Base-by-base conservation (phyloP, 2,888 invertebrate species). In the Coenonympha arcania region DNA sequence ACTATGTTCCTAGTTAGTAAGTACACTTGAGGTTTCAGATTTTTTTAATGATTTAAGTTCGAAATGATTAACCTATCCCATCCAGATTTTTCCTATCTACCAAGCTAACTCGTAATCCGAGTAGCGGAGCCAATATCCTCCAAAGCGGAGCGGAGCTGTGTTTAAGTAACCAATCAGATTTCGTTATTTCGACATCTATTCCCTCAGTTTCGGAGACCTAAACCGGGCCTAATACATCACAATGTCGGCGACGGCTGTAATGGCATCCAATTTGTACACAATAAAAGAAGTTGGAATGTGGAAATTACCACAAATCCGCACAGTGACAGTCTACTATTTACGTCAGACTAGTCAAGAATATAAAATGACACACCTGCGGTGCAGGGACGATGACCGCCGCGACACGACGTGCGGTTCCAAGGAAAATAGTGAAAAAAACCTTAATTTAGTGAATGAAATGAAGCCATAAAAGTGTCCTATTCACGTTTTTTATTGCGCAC, bases 291-390 rank as follows among this genome's bases (percentile, higher is more conserved):
- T 6, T 20, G 39, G 39, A 39, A 39, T 39, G 39, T 24, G 39
- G 39, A 24, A 39, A 39, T 24, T 15, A 39, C 24, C 39, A 39
- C 39, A 39, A 39, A 39, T 39, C 24, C 39, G 6, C 22, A 34
- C 6, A 22, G 22, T 13, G 11, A 15, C 15, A n/a, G n/a, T n/a
- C n/a, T n/a, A n/a, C 39, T 39, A 24, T 39, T 39, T 39, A 39
- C 39, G 24, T 24, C 22, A 39, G 39, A 15, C 39, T 24, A 39
- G 24, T 9, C 39, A 15, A 15, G 39, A 39, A 39, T 39, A 39
- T 15, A 13, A 39, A 39, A 39, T 39, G 13, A 39, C 15, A 39
- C 22, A 39, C 39, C 37, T 37, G 37, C 39, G 15, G 39, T 24
- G 9, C 8, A 39, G 24, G 39, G 8, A 39, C 39, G 24, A 1